Evolutionary conservation across 1,140 invertebrate genomes (phyloP).

Genomic region (Penaeus vannamei): DNA sequence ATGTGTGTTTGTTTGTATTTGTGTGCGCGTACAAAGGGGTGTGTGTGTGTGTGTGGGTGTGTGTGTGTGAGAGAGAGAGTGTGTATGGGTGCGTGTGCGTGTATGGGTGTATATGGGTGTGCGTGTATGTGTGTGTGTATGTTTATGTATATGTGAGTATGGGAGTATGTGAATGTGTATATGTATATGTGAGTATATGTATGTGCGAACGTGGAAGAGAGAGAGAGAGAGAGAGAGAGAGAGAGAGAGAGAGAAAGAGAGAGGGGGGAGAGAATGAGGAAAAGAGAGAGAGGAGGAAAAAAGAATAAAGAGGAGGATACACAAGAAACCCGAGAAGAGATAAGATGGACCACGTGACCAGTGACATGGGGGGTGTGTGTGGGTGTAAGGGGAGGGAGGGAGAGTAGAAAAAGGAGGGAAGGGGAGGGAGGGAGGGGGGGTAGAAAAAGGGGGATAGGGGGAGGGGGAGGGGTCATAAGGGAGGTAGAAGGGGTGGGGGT

Average conservation of each 20-base stretch:
- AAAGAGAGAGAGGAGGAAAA: neutral
- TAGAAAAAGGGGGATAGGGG: neutral
- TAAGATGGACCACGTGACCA: neutral
- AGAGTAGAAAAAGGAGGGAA: neutral
- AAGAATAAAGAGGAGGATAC: neutral
- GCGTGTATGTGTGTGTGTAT: too few relatives aligned
- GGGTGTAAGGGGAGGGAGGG: neutral
- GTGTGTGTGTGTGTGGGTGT: too few relatives aligned
- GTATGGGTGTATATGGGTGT: too few relatives aligned
- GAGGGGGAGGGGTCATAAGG: neutral
- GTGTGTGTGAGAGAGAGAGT: too few relatives aligned
- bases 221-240: neutral
- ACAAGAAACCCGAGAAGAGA: neutral
- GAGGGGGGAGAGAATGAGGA: neutral
- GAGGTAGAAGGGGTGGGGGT: neutral
- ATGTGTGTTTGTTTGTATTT: too few relatives aligned
- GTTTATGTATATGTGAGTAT: too few relatives aligned
- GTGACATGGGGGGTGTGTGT: neutral
- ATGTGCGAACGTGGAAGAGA: neutral
- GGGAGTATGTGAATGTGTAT: too few relatives aligned
- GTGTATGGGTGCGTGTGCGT: too few relatives aligned
- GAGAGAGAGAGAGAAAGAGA: neutral
- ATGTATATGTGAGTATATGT: too few relatives aligned
- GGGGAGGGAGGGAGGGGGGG: conserved; percentile 1
- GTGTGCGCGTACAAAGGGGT: too few relatives aligned